A percentile compares a stretch with the other conserved stretches of the same genome.
phyloP scores from a whole-genome alignment of 2,113 vertebrate species.

The Aspidoscelis tigris region DNA sequence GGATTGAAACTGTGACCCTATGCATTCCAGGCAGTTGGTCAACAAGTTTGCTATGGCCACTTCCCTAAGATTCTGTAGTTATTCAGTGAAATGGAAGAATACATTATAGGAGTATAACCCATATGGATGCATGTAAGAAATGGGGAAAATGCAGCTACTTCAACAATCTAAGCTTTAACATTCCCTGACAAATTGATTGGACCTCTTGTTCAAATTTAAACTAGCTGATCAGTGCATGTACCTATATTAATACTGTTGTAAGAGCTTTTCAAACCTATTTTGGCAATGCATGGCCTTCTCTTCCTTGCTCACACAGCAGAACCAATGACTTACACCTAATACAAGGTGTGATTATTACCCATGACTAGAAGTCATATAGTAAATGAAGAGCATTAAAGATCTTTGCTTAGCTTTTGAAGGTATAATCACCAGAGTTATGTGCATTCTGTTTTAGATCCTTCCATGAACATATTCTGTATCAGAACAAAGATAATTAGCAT shows the following conservation, averaged over 20 bases:
- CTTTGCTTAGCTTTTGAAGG: neutral
- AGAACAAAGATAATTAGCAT: neutral
- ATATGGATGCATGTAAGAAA: neutral
- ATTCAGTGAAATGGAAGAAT: neutral
- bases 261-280: neutral
- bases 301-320: slow-evolving; percentile 5
- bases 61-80: too few species aligned
- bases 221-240: neutral
- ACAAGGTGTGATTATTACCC: neutral
- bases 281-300: neutral
- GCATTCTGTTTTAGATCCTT: too few species aligned
- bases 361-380: neutral
- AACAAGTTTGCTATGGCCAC: too few species aligned
- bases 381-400: slow-evolving; percentile 6
- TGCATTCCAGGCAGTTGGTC: too few species aligned
- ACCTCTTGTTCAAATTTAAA: neutral
- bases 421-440: neutral
- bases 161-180: neutral
- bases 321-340: neutral
- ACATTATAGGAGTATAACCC: neutral
- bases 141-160: neutral
- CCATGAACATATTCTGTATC: neutral
- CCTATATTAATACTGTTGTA: neutral
- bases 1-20: too few species aligned
- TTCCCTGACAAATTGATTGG: neutral